Percentiles rank a stretch among this genome's conserved stretches.
Evolutionary conservation across 2,797 vertebrate genomes (phyloP).

Genomic region (Rallus crepitans): DNA sequence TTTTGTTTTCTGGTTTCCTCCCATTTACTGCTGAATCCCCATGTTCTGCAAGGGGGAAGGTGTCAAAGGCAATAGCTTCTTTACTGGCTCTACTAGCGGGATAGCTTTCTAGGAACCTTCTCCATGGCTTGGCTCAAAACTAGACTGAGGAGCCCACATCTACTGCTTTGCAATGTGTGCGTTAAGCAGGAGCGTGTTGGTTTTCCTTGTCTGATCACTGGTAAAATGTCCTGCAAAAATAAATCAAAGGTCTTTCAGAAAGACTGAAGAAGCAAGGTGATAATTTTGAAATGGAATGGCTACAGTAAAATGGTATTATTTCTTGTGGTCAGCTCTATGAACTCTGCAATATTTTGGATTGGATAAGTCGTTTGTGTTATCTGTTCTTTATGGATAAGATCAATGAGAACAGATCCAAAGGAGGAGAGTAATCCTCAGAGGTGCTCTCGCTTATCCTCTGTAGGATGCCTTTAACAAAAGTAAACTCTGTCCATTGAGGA

Average conservation of each 20-base stretch:
- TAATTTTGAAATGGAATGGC: not conserved
- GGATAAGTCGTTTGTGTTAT: not conserved
- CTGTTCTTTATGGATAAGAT: not conserved
- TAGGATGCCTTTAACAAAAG: not conserved
- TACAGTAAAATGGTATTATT: not conserved
- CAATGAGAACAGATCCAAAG: not conserved
- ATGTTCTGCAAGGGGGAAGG: not conserved
- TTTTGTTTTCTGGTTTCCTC: not conserved
- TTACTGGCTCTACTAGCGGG: not conserved
- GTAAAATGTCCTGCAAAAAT: not conserved
- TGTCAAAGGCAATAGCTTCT: not conserved
- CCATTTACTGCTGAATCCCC: not conserved
- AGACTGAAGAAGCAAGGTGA: not conserved
- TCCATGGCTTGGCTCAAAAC: not conserved
- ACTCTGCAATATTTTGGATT: not conserved
- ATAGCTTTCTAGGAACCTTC: not conserved
- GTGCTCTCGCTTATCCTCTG: not conserved
- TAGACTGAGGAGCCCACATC: not conserved
- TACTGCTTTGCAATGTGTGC: not conserved
- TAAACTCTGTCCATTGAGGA: not conserved
- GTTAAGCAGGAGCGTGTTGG: not conserved
- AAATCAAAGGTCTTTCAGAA: not conserved
- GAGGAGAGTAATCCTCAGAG: not conserved
- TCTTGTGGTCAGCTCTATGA: not conserved
- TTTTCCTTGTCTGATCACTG: not conserved